Evolutionary conservation across 2,797 vertebrate genomes (phyloP).

Genomic region (Crocodylus rhombifer): DNA sequence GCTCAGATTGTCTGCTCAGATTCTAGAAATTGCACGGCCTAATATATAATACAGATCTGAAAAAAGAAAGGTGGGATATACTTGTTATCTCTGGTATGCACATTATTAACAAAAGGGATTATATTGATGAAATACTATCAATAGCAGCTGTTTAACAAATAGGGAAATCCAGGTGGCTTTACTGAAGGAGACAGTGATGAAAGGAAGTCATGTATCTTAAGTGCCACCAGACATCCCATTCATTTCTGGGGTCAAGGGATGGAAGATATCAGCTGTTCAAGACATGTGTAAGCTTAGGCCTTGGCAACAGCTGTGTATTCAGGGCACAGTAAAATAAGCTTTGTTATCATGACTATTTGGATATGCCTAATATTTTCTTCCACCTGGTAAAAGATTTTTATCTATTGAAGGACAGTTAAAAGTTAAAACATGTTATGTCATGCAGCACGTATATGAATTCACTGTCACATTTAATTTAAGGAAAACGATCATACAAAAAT

Average conservation of each 20-base stretch:
- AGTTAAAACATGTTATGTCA: background rate
- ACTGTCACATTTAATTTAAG: background rate
- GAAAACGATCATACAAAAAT: background rate
- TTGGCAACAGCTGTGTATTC: background rate
- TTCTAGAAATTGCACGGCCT: background rate
- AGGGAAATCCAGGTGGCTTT: background rate
- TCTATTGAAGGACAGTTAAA: background rate
- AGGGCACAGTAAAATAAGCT: background rate
- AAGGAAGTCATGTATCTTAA: background rate
- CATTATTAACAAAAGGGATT: background rate
- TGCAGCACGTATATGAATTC: background rate
- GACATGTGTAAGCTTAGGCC: background rate
- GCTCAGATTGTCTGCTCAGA: background rate
- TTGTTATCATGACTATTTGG: background rate
- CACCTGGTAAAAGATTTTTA: background rate
- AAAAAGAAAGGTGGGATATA: background rate
- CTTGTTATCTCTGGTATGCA: background rate
- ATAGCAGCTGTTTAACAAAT: background rate
- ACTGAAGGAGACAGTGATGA: background rate
- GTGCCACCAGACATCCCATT: background rate
- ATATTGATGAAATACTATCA: background rate
- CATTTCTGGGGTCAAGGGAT: background rate
- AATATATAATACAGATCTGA: background rate
- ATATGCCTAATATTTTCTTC: background rate
- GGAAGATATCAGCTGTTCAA: background rate